Percentiles rank a stretch among this genome's conserved stretches.
Evolutionary conservation across 2,888 invertebrate genomes (phyloP).

Genomic region (Macaria liturata): DNA sequence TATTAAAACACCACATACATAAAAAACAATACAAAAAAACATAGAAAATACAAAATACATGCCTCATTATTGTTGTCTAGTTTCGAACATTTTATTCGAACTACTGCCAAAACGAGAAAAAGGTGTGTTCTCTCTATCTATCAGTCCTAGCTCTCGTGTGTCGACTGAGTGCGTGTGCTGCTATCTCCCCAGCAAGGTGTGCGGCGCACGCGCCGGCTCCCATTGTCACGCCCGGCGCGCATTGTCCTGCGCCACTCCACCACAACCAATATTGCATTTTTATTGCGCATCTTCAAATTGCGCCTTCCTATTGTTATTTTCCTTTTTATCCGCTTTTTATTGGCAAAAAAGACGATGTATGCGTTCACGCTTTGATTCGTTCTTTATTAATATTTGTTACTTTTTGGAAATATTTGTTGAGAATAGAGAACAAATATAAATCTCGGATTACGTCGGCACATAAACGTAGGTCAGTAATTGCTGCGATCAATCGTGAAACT

Average conservation of each 20-base stretch:
- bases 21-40: too few species aligned
- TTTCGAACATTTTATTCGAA: too few species aligned
- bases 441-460: constrained; percentile 38
- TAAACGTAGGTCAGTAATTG: constrained; percentile 24
- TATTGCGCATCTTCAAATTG: constrained; percentile 77
- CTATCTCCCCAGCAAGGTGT: constrained; percentile 53
- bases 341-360: constrained; percentile 69
- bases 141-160: too few species aligned
- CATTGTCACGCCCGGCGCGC: constrained; percentile 74
- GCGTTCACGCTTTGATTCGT: constrained; percentile 76
- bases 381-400: constrained; percentile 53
- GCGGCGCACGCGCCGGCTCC: constrained; percentile 39
- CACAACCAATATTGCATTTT: constrained; percentile 75
- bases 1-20: too few species aligned
- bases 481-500: constrained; percentile 8
- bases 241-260: constrained; percentile 58
- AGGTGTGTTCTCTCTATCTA: too few species aligned
- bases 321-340: constrained; percentile 70
- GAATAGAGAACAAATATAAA: constrained; percentile 36
- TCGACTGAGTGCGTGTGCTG: neutral
- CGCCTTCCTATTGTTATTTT: constrained; percentile 63
- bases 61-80: too few species aligned
- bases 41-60: too few species aligned
- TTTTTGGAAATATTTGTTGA: constrained; percentile 34
- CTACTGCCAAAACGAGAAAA: too few species aligned